Conservation (phyloP, 2,888 invertebrate species). For the Stenchaetothrips biformis region DNA sequence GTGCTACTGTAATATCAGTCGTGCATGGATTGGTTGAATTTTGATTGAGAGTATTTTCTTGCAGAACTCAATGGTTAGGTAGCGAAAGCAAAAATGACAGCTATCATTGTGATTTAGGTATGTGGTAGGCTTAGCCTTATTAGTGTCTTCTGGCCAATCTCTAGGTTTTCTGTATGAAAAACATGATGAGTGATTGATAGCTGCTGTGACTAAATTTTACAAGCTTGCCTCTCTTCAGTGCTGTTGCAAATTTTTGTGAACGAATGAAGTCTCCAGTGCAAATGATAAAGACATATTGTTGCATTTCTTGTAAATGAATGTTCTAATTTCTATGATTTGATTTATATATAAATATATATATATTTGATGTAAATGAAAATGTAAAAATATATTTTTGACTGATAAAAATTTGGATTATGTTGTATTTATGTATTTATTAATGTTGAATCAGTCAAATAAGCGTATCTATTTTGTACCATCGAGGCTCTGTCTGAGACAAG, state of each 20-base stretch:
- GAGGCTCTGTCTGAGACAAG: neutral
- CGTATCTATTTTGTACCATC: neutral
- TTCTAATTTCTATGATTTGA: neutral
- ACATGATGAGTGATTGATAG: too few relatives aligned
- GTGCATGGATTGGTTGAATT: too few relatives aligned
- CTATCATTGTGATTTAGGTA: too few relatives aligned
- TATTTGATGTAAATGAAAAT: neutral
- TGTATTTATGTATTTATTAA: neutral
- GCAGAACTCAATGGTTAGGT: too few relatives aligned
- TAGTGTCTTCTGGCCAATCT: neutral
- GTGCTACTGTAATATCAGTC: too few relatives aligned
- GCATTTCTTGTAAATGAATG: slow-evolving; percentile 10
- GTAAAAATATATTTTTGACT: slow-evolving; percentile 1
- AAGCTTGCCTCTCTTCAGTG: neutral
- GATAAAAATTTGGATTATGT: neutral
- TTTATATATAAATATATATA: neutral
- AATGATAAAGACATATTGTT: slow-evolving; percentile 1
- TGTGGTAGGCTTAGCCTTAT: too few relatives aligned
- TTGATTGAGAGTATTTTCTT: too few relatives aligned
- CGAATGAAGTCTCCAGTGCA: neutral
- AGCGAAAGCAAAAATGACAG: too few relatives aligned
- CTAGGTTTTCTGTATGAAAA: neutral
- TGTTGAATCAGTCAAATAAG: neutral
- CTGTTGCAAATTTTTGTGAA: neutral
- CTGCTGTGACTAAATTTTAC: neutral